Evolutionary conservation across 2,113 vertebrate species (phyloP).

Genomic region (Oryctolagus cuniculus): DNA sequence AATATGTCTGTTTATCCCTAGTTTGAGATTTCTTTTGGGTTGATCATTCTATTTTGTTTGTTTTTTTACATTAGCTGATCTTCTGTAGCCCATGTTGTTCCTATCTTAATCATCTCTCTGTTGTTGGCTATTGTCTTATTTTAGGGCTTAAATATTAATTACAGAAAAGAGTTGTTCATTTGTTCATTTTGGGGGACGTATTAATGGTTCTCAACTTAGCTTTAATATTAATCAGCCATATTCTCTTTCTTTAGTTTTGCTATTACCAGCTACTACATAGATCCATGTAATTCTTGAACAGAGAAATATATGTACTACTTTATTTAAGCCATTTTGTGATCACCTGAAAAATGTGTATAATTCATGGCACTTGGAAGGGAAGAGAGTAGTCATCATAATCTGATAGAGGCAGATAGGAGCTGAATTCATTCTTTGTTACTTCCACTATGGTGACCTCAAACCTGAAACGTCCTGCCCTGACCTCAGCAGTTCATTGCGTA

Average conservation of each 20-base stretch:
- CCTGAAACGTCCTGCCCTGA: background rate
- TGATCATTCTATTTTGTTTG: background rate
- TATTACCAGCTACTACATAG: background rate
- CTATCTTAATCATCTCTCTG: background rate
- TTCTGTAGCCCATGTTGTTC: background rate
- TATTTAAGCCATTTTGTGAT: background rate
- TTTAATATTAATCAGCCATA: constrained; percentile 14
- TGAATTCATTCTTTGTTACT: background rate
- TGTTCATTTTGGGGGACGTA: background rate
- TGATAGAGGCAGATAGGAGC: background rate
- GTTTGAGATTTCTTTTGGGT: constrained; percentile 3
- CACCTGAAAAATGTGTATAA: background rate
- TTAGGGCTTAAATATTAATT: constrained; percentile 51
- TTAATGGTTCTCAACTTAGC: background rate
- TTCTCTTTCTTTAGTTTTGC: background rate
- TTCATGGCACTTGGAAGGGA: background rate
- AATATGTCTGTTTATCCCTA: background rate
- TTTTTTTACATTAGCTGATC: constrained; percentile 6
- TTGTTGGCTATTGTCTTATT: constrained; percentile 11
- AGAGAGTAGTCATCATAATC: background rate
- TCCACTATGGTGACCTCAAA: background rate
- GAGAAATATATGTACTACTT: background rate
- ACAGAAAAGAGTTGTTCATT: background rate
- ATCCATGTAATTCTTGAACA: background rate
- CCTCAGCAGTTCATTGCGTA: background rate